These are phyloP conservation scores for Xenopus petersii DNA, from an alignment of 2,797 vertebrate genomes.

Conservation along the genomic window DNA sequence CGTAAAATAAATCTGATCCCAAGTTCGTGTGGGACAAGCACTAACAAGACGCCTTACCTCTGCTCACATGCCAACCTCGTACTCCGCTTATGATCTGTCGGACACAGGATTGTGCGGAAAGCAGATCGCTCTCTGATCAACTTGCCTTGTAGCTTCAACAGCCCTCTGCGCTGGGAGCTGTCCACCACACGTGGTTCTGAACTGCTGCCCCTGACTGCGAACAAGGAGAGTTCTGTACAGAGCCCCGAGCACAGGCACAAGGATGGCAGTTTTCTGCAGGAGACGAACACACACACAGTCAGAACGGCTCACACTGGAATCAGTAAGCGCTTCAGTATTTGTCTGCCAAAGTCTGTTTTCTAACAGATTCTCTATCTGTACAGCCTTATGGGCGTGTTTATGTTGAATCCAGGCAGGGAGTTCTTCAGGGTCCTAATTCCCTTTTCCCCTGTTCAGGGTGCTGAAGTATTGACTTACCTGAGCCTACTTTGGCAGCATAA, in stretches of 20 bases:
- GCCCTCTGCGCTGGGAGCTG: constrained; percentile 41
- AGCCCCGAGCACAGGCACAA: background rate
- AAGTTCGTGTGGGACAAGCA: background rate
- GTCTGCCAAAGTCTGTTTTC: constrained; percentile 6
- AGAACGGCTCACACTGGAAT: background rate
- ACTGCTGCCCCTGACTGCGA: constrained; percentile 46
- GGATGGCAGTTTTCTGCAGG: background rate
- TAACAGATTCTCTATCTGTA: constrained; percentile 7
- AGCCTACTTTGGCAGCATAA: too few species aligned
- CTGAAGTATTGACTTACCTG: background rate
- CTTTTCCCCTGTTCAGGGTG: background rate
- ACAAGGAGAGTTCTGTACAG: constrained; percentile 28
- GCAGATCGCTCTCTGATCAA: constrained; percentile 13
- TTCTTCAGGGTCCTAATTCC: background rate
- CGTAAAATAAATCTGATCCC: too few species aligned
- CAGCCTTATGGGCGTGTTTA: constrained; percentile 4
- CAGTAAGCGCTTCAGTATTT: constrained; percentile 4
- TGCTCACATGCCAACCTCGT: constrained; percentile 55
- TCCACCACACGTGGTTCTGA: constrained; percentile 49
- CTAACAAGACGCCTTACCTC: constrained; percentile 52
- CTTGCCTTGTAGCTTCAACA: constrained; percentile 9
- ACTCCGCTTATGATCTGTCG: background rate
- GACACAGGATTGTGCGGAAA: background rate
- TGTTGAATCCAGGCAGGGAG: background rate
- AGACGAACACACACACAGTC: background rate